Evolutionary conservation across 2,888 invertebrate species (phyloP), one percentile per base, ranked within the genome.

Genomic region (Eristalinus aeneus): DNA sequence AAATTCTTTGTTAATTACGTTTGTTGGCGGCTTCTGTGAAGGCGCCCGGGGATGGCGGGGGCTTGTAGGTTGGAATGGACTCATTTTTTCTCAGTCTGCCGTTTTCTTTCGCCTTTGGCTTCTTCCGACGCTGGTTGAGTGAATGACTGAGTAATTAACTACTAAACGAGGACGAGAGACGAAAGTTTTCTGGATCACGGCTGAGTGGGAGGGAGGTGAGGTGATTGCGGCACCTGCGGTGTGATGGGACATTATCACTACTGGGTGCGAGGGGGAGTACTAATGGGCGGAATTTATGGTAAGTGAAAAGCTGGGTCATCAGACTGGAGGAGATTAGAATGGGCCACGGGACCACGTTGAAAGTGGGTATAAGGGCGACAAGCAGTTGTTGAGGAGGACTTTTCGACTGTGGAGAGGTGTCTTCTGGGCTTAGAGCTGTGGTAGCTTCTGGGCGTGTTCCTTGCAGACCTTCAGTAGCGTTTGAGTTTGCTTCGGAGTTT

Each of bases 121-220:
- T 39, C n/a, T 2, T 12, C 1, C 1, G n/a, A 1, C 46, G 46
- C 8, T 46, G 46, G 16, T 8, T 46, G 46, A 46, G 39, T 46
- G 46, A 65, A 27, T 65, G 64, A 39, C 23, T 27, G n/a, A 46
- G 64, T 65, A 65, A 65, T 65, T 65, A 46, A 46, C 64, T 65
- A 46, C 64, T 65, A 23, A 65, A 46, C 5, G 34, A 22, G 12
- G 53, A 53, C 54, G 34, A 34, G 12, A 36, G 12, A 36, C 23
- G 53, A 53, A 63, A 63, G 6, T 16, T 46, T n/a, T 46, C 46
- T 46, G 16, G 16, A 46, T 27, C 16, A 12, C 39, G 39, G n/a
- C 39, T 4, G 27, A 27, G 2, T 27, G 27, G 12, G n/a, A n/a
- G 46, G 8, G 10, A 8, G 16, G n/a, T n/a, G 1, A 6, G 16